These are phyloP conservation scores for Catagonus wagneri DNA, from an alignment of 2,113 vertebrate species.

Conservation along the genomic window DNA sequence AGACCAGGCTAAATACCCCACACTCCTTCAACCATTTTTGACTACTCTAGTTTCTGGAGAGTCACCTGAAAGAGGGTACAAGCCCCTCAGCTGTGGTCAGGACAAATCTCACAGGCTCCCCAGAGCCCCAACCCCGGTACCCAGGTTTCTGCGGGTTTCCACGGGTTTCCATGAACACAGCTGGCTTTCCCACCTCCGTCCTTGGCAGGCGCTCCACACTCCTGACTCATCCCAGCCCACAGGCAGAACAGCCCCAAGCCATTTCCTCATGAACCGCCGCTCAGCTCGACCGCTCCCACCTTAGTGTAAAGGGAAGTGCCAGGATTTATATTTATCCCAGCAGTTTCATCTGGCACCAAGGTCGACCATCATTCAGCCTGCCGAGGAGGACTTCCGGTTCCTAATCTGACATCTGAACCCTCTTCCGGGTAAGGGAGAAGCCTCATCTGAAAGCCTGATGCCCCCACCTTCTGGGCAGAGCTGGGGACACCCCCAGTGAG, in stretches of 20 bases:
- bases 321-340: not conserved
- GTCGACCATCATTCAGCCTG: not conserved
- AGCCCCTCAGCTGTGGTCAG: not conserved
- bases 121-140: not conserved
- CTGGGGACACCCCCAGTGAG: accelerated
- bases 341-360: not conserved
- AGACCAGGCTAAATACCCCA: not conserved
- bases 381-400: not conserved
- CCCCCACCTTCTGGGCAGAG: not conserved
- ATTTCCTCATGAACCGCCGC: not conserved
- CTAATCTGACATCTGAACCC: not conserved
- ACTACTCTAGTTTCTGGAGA: not conserved
- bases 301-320: not conserved
- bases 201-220: not conserved
- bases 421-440: not conserved
- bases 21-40: not conserved
- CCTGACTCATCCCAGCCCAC: conserved; percentile 63
- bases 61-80: not conserved
- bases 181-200: not conserved
- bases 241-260: not conserved
- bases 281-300: not conserved
- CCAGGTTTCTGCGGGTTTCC: not conserved
- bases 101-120: not conserved
- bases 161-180: not conserved
- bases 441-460: not conserved